These are phyloP conservation scores for Danionella dracula DNA, from an alignment of 2,797 vertebrate genomes.

Conservation along the genomic window DNA sequence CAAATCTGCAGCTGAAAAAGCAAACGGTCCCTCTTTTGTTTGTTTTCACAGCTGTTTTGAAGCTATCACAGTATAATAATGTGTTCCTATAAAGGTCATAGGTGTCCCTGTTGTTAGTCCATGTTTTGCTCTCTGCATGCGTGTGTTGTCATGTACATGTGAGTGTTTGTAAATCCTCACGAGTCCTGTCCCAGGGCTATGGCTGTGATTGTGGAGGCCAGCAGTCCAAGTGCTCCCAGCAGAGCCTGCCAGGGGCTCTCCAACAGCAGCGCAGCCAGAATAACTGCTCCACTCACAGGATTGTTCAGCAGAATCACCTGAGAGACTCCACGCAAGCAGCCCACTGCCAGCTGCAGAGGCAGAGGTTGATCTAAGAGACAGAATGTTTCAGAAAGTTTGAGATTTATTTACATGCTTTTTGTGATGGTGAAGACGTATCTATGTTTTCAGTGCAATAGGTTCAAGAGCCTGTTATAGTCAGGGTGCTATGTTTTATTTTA, in stretches of 20 bases:
- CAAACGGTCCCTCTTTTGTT: background rate
- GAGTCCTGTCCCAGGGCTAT: constrained; percentile 61
- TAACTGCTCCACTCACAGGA: constrained; percentile 65
- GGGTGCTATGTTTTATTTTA: too few species aligned
- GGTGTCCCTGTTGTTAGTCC: background rate
- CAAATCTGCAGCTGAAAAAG: background rate
- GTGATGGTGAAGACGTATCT: too few species aligned
- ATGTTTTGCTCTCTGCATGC: background rate
- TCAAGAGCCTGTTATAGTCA: too few species aligned
- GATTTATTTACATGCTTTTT: too few species aligned
- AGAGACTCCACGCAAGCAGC: constrained; percentile 62
- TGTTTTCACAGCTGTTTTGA: background rate
- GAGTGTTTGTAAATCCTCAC: constrained; percentile 39
- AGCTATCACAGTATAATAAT: background rate
- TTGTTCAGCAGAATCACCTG: constrained; percentile 70
- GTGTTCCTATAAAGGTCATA: background rate
- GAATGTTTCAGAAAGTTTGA: too few species aligned
- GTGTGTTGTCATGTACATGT: background rate
- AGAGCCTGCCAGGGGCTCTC: constrained; percentile 66
- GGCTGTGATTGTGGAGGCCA: constrained; percentile 66
- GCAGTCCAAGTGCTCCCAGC: constrained; percentile 61
- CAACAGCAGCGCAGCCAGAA: constrained; percentile 61
- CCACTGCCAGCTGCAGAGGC: constrained; percentile 62
- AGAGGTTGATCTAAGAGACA: constrained; percentile 55
- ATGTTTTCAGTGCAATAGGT: too few species aligned